Evolutionary conservation across 2,113 vertebrate genomes (phyloP), one percentile per base, ranked within the genome.

Genomic region (Upupa epops): DNA sequence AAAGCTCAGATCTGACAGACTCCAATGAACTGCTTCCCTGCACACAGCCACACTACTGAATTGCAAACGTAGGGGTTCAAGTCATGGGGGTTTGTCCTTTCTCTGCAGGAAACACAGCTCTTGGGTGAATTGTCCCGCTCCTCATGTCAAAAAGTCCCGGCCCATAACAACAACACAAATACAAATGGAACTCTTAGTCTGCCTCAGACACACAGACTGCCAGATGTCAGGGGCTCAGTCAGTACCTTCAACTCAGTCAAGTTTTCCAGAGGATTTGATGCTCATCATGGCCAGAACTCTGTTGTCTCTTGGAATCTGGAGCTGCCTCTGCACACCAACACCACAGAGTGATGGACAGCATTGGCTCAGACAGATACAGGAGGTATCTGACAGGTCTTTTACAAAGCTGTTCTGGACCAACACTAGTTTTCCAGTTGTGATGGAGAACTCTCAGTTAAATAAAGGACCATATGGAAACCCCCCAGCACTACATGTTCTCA

Each of bases 401-500:
- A 79, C n/a, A 71, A 78, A 96, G 80, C 52, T 49, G 1, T 85
- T 76, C 83, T 37, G 25, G 78, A 93, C 48, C 36, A 83, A 85
- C 59, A 40, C 78, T 86, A 64, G 59, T 89, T 88, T 76, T 91
- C 88, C 91, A 95, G 84, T 89, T 65, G 74, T 52, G 63, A 93
- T 77, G 70, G 95, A 96, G 94, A 88, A 32, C 51, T 75, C 40
- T 52, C 26, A 42, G 79, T 88, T 85, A 91, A 92, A 94, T 68
- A 76, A 92, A 96, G 86, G 69, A 94, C 92, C 96, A 95, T 97
- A 97, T 97, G 97, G 97, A 97, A 97, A 97, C 95, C 97, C 96
- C 97, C 96, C 95, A 95, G 96, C 95, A 96, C 96, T 96, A 83
- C 96, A 97, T 97, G 96, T 98, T 97, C 97, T 97, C 83, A 74